Evolutionary conservation across 2,797 vertebrate species (phyloP).

Genomic region (Scolopax rusticola): DNA sequence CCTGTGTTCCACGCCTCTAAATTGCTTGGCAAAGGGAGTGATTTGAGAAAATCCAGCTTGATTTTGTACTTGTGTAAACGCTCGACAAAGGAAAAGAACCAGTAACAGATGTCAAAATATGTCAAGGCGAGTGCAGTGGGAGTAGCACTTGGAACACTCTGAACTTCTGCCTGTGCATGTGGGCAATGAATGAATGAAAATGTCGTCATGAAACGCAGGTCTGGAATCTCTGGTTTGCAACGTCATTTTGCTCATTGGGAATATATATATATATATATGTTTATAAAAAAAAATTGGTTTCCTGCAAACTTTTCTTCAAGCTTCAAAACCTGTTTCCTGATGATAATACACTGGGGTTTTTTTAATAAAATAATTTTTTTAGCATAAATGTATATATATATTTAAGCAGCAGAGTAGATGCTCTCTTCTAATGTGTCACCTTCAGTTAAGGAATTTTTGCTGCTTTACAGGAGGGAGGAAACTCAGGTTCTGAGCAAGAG

Average conservation of each 20-base stretch:
- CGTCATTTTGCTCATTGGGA: not conserved
- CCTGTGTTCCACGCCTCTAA: not conserved
- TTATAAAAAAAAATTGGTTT: not conserved
- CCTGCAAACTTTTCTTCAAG: not conserved
- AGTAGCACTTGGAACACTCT: not conserved
- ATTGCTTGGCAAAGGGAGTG: not conserved
- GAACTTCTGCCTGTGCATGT: not conserved
- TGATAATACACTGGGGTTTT: not conserved
- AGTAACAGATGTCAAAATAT: not conserved
- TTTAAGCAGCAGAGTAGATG: not conserved
- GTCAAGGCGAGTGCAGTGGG: not conserved
- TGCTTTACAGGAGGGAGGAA: not conserved
- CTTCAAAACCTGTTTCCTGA: not conserved
- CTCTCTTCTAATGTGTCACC: accelerated
- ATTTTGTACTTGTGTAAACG: not conserved
- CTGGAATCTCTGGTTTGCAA: not conserved
- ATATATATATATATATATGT: not conserved
- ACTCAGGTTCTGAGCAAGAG: not conserved
- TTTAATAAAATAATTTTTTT: not conserved
- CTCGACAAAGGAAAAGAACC: not conserved
- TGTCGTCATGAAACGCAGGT: accelerated
- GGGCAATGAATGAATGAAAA: not conserved
- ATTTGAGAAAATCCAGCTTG: not conserved
- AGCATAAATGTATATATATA: not conserved
- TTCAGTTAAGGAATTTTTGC: not conserved